Evolutionary conservation across 2,797 vertebrate species (phyloP), one percentile per base, ranked within the genome.

Genomic region (Hafferia zeledoni): DNA sequence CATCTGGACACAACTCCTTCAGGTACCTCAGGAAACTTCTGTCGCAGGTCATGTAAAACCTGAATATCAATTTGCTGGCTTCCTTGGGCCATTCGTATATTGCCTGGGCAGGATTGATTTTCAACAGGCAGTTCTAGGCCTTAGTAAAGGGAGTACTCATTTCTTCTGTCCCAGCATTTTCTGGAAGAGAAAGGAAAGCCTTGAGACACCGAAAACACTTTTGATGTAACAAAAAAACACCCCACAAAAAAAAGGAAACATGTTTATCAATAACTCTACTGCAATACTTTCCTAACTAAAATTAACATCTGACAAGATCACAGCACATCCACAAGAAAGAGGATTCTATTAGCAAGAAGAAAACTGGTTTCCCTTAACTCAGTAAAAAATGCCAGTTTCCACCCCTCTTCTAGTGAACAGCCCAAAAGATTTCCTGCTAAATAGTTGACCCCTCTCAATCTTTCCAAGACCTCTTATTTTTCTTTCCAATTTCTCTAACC

Each of bases 41-140:
- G 99, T 96, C 98, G 98, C 99, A 99, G 99, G 98, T 99, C 99
- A 98, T 99, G 99, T 98, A 99, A 99, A 99, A 99, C 99, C 99
- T 99, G 99, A 99, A 98, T 99, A 98, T 99, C 98, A 99, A 99
- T 99, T 98, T 99, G 99, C 97, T 99, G 99, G 98, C 98, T 99
- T 99, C 99, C 99, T 98, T 99, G 99, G 99, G 99, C 99, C 99
- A 99, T 99, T 99, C 99, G 99, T 99, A 98, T 99, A 97, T 97
- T 98, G 98, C 99, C 99, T 98, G 98, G 97, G 98, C 97, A 98
- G 98, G 98, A 98, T 97, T 97, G 98, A 93, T 98, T 94, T 98
- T 97, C 96, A 97, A 97, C 97, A 98, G 98, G 98, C 97, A 97
- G 98, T 97, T 98, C 97, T 96, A 97, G 97, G 98, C 97, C 97